Evolutionary conservation across 2,113 vertebrate species (phyloP), one percentile per base, ranked within the genome.

Genomic region (Otolemur garnettii): DNA sequence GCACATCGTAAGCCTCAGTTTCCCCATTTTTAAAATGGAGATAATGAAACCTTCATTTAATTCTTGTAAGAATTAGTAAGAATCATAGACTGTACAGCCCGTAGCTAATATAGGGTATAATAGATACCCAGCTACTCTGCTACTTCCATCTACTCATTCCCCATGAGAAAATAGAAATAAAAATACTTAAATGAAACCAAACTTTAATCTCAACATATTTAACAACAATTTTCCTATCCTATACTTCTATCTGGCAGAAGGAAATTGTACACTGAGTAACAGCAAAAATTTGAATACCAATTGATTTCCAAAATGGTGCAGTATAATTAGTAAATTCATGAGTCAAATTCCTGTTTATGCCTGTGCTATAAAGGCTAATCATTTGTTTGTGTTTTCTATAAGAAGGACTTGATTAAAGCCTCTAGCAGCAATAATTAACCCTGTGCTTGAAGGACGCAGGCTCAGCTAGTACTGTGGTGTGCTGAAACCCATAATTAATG

Each of bases 311-410:
- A 95, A 98, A 81, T 53, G 83, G 75, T 87, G 90, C 74, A 42
- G 95, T 95, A 77, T 98, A 98, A 98, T 97, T 96, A 97, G 96
- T 80, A 98, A 98, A 98, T 96, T 96, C 96, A 83, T 96, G 94
- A 96, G 83, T 97, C 97, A 97, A 97, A 98, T 96, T 96, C 83
- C 95, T 98, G 95, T 97, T 97, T 98, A 95, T 96, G 95, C 55
- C 59, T 92, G 87, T 95, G 83, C 80, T 95, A 75, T 95, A 96
- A 96, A 95, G 93, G 89, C 94, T 98, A 98, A 98, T 97, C 97
- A 95, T 97, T 97, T 97, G 97, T 97, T 98, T 98, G 95, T 94
- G 96, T 94, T 96, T 97, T 96, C 89, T 87, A 84, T 93, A 97
- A 95, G 96, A 96, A 96, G 93, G 74, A 91, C 91, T 96, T 98